Evolutionary conservation across 2,797 vertebrate species (phyloP).

Genomic region (Periophthalmus magnuspinnatus): DNA sequence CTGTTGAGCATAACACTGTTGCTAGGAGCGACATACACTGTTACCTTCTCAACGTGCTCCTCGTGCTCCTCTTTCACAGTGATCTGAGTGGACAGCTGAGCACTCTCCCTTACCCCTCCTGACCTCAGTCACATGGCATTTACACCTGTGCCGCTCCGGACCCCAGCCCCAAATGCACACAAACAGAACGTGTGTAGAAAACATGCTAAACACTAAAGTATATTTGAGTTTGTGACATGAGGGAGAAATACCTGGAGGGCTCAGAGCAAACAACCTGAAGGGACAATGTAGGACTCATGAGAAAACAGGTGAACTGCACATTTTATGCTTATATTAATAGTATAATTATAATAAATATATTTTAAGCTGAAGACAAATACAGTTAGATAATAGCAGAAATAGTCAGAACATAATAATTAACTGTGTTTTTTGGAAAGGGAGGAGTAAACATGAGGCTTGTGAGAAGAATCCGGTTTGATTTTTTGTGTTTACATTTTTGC

Average conservation of each 20-base stretch:
- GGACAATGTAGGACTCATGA: too few relatives aligned
- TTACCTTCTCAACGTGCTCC: conserved; percentile 52
- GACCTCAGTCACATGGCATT: conserved; percentile 76
- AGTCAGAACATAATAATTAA: too few relatives aligned
- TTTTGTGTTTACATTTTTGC: too few relatives aligned
- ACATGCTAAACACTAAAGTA: conserved; percentile 26
- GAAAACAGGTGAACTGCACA: too few relatives aligned
- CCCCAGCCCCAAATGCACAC: conserved; percentile 30
- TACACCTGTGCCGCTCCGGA: conserved; percentile 73
- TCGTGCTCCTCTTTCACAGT: conserved; percentile 63
- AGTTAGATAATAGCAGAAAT: too few relatives aligned
- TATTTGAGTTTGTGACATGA: conserved; percentile 15
- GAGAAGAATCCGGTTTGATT: too few relatives aligned
- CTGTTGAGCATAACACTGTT: conserved; percentile 32
- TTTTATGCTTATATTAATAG: too few relatives aligned
- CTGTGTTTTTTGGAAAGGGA: too few relatives aligned
- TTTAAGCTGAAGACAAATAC: too few relatives aligned
- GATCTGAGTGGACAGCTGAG: conserved; percentile 80
- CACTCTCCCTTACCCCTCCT: conserved; percentile 79
- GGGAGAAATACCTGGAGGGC: not conserved
- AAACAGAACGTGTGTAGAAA: conserved; percentile 19
- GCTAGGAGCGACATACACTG: conserved; percentile 46
- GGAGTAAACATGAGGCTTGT: too few relatives aligned
- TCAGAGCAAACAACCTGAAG: too few relatives aligned
- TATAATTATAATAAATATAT: too few relatives aligned